A percentile compares a stretch with the other conserved stretches of the same genome.
These are phyloP conservation scores for Lithobates sylvaticus DNA, from an alignment of 2,797 vertebrate genomes.

Conservation along the genomic window DNA sequence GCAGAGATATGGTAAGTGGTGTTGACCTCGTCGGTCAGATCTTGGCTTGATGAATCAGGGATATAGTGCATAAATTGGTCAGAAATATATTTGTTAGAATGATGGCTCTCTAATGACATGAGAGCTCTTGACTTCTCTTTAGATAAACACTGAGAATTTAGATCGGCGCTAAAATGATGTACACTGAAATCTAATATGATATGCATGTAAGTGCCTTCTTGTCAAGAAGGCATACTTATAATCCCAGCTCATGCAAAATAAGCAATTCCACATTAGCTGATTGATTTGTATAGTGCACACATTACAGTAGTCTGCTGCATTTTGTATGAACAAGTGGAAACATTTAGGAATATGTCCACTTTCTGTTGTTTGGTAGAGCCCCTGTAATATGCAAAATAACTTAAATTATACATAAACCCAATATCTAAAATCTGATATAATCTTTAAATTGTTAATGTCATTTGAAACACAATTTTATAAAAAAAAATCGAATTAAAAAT, in stretches of 20 bases:
- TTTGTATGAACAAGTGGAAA: too few species aligned
- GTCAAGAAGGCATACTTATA: not conserved
- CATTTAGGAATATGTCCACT: too few species aligned
- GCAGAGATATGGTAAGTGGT: constrained; percentile 25
- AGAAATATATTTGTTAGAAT: constrained; percentile 14
- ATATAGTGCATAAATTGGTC: constrained; percentile 24
- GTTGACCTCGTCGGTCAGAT: constrained; percentile 37
- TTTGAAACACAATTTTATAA: too few species aligned
- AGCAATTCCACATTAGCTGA: too few species aligned
- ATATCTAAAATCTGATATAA: too few species aligned
- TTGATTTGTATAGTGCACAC: too few species aligned
- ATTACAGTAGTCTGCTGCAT: too few species aligned
- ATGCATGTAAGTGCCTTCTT: not conserved
- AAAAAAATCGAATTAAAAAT: too few species aligned
- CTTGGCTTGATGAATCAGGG: constrained; percentile 25
- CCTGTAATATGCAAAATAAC: too few species aligned
- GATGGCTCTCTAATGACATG: constrained; percentile 38
- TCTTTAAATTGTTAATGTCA: too few species aligned
- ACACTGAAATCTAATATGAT: not conserved
- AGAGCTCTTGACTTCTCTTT: constrained; percentile 24
- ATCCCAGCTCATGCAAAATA: not conserved
- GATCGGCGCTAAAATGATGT: not conserved
- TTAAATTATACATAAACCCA: too few species aligned
- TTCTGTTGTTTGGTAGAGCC: too few species aligned
- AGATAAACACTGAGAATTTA: not conserved